Evolutionary conservation across 2,888 invertebrate species (phyloP).

Genomic region (Bhutanitis thaidina): DNA sequence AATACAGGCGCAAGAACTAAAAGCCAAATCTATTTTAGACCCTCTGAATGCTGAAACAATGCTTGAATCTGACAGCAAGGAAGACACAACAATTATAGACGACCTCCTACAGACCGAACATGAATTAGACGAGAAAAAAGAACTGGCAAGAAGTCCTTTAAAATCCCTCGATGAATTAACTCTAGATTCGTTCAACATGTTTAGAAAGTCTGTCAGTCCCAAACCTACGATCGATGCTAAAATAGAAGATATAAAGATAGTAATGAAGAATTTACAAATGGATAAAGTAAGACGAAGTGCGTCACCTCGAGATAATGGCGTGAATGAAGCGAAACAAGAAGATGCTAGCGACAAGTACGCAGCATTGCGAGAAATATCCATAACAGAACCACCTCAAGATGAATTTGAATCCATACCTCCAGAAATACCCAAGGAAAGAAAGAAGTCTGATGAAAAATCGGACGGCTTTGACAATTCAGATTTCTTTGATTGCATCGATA

Average conservation of each 20-base stretch:
- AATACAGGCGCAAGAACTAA: conserved; percentile 87
- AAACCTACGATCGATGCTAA: conserved; percentile 67
- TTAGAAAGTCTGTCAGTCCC: conserved; percentile 65
- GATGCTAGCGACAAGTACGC: conserved; percentile 85
- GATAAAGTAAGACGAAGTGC: conserved; percentile 59
- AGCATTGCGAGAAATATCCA: conserved; percentile 87
- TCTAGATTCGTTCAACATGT: conserved; percentile 65
- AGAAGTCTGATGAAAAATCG: conserved; percentile 74
- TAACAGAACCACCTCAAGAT: conserved; percentile 80
- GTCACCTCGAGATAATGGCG: conserved; percentile 69
- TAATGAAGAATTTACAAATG: conserved; percentile 66
- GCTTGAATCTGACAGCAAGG: conserved; percentile 63
- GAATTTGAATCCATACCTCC: conserved; percentile 74
- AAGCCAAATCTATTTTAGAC: conserved; percentile 62
- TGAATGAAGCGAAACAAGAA: conserved; percentile 60
- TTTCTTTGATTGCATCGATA: conserved; percentile 75
- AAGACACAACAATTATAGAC: conserved; percentile 30
- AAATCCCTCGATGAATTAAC: conserved; percentile 65
- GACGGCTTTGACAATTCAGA: conserved; percentile 76
- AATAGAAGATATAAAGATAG: conserved; percentile 70
- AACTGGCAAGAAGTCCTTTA: conserved; percentile 55
- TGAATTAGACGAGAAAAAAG: conserved; percentile 45
- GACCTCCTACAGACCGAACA: conserved; percentile 51
- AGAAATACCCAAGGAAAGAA: conserved; percentile 68
- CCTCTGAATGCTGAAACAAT: conserved; percentile 46